Base-by-base conservation (phyloP, 2,888 invertebrate species). In the Hecatera dysodea region DNA sequence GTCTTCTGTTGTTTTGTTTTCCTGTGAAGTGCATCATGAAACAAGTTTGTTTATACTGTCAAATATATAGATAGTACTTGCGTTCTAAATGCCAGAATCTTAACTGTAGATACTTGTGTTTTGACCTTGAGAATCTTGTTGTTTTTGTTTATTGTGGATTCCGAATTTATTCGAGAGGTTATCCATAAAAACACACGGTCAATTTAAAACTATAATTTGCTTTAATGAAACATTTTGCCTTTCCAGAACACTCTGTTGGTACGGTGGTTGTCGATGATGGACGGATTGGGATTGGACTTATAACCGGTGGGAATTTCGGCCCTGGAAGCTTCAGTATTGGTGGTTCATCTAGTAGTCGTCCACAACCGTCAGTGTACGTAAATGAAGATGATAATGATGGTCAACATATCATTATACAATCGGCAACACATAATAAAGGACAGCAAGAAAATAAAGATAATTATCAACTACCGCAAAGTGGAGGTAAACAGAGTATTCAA, bases 261-360 rank as follows among this genome's bases (percentile, higher is more conserved):
- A 8, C 27, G 0, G 70, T 65, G 11, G 42, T 48, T 11, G 36
- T 50, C 5, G 66, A 69, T n/a, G n/a, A 67, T 64, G 63, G 70
- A 0, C 57, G n/a, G 22, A 0, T 80, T 2, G 66, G 36, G 8
- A 22, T 75, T 52, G 78, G 70, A 63, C 52, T n/a, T 56, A 69
- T 78, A 50, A 59, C 44, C 0, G 71, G 76, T 0, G 67, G 80
- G 6, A 46, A 7, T 17, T 80, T 75, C 53, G 78, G 57, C 24
- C 27, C 60, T 1, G 63, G 67, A 22, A 80, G 80, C 46, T 80
- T 80, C 27, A 80, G 64, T 57, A 62, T 75, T 27, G 64, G 50
- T 1, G 15, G 7, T 12, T 8, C 24, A 2, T 63, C 52, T 2
- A 29, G 42, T 44, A 12, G 27, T 24, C 48, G 19, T 50, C 57